Evolutionary conservation across 92 coral and sea anemone species (phyloP).

Genomic region (Epizoanthus scotinus): DNA sequence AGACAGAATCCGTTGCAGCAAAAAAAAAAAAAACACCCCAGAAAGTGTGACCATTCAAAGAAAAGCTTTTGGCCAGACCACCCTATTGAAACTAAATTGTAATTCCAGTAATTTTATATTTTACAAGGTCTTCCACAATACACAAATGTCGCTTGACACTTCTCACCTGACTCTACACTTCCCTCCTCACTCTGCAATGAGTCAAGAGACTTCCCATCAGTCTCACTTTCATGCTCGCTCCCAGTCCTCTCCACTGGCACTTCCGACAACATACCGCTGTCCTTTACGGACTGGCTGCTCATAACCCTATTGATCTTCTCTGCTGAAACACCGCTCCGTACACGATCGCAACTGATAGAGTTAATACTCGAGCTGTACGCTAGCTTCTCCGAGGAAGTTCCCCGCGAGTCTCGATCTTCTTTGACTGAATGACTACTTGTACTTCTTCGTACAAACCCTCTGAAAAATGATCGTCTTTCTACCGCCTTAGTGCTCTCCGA

Average conservation of each 20-base stretch:
- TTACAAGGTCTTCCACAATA: background rate
- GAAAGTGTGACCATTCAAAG: background rate
- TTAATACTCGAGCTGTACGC: constrained; percentile 64
- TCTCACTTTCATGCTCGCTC: constrained; percentile 10
- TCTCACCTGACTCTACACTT: constrained; percentile 21
- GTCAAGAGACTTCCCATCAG: constrained; percentile 3
- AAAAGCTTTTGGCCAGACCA: no score
- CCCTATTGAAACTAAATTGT: background rate
- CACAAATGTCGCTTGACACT: background rate
- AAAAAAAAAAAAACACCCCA: no score
- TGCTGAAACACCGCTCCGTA: constrained; percentile 21
- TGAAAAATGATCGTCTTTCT: constrained; percentile 76
- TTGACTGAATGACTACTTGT: constrained; percentile 87
- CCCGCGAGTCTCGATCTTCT: constrained; percentile 72
- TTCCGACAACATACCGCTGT: constrained; percentile 43
- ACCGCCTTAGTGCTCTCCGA: constrained; percentile 65
- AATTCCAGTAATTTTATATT: background rate
- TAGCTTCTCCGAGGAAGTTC: constrained; percentile 61
- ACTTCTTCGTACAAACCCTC: constrained; percentile 75
- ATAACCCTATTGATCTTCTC: constrained; percentile 42
- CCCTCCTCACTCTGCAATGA: constrained; percentile 9
- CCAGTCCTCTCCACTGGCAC: constrained; percentile 12
- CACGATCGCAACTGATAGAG: constrained; percentile 35
- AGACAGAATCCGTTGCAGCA: no score
- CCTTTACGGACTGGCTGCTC: constrained; percentile 61